Evolutionary conservation across 2,113 vertebrate species (phyloP), one percentile per base, ranked within the genome.

Genomic region (Budorcas taxicolor): DNA sequence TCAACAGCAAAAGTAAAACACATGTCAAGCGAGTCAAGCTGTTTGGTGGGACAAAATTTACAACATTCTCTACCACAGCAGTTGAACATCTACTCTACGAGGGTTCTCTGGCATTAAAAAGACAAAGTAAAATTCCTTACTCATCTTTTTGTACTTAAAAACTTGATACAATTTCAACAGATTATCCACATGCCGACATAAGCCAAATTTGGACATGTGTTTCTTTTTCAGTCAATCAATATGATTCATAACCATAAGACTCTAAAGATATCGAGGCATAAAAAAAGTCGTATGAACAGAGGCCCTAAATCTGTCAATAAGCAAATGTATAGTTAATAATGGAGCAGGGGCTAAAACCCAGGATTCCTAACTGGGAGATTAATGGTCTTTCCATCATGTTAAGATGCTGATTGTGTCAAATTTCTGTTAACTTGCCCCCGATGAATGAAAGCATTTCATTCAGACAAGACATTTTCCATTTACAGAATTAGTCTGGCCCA

Each of bases 1-100:
- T 91, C 40, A n/a, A 87, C 17, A 55, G 81, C 47, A 85, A 97
- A 95, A 92, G 45, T 13, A 80, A 95, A 96, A 55, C 62, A 94
- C n/a, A 90, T n/a, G 15, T 40, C 71, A 17, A 29, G 50, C 25
- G 21, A 84, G 87, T 2, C 3, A 7, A 43, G 25, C 58, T 90
- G 11, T 17, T 74, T 27, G 5, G 25, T 50, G n/a, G 43, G 74
- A 85, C 19, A 92, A 92, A 94, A 92, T 81, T 92, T 67, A 87
- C 40, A 67, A 40, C 31, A 45, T 27, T 94, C 29, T 92, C 87
- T 76, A 40, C 33, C 33, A 78, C 3, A 85, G 36, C 11, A 81
- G 4, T n/a, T 31, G 14, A 96, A 80, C 15, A 25, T 47, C 36
- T 67, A 87, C 52, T 84, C 45, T 80, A n/a, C 19, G 14, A 91